Evolutionary conservation across 2,797 vertebrate genomes (phyloP).

Genomic region (Streptopelia turtur): DNA sequence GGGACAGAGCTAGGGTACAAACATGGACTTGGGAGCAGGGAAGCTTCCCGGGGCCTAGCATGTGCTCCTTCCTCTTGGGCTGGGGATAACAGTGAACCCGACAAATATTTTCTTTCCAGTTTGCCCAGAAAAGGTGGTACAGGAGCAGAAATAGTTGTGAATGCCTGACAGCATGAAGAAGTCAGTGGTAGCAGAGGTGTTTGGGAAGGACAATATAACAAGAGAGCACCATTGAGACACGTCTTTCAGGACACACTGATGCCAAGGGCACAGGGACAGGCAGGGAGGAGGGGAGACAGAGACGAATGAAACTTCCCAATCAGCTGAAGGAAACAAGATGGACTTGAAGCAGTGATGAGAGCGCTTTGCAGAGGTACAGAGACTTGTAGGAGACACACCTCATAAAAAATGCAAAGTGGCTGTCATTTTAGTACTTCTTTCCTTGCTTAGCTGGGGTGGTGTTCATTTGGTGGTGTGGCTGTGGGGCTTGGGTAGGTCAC

Average conservation of each 20-base stretch:
- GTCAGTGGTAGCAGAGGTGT: background rate
- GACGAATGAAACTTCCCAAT: background rate
- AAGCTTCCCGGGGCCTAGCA: background rate
- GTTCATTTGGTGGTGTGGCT: background rate
- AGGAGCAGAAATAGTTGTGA: background rate
- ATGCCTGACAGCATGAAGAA: background rate
- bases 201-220: background rate
- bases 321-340: background rate
- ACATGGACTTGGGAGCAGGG: background rate
- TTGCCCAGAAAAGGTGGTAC: background rate
- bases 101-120: background rate
- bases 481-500: background rate
- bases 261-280: background rate
- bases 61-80: background rate
- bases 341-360: background rate
- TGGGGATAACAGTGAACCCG: background rate
- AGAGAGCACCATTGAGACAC: background rate
- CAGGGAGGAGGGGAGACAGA: background rate
- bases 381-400: conserved; percentile 9
- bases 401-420: conserved; percentile 39
- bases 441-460: background rate
- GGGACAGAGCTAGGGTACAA: background rate
- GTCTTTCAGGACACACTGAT: background rate
- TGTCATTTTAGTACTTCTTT: background rate
- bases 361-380: background rate